phyloP scores from a whole-genome alignment of 2,113 vertebrate genomes.

The Rafetus swinhoei region DNA sequence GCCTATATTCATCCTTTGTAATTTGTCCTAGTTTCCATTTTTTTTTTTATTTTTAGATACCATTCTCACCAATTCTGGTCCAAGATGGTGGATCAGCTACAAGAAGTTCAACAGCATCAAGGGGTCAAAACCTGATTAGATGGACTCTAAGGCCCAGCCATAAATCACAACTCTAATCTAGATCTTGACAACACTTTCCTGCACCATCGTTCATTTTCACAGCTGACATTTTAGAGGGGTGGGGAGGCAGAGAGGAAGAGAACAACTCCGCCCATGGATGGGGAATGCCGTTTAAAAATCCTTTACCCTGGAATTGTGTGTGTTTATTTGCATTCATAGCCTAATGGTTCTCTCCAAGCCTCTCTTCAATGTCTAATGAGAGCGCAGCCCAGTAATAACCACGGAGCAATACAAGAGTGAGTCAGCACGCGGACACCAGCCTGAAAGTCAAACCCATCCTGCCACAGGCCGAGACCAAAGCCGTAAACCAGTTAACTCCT shows the following conservation, averaged over 20 bases:
- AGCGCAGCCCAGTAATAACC: background rate
- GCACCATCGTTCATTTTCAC: background rate
- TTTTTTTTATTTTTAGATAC: too few relatives aligned
- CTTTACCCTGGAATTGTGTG: background rate
- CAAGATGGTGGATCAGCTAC: background rate
- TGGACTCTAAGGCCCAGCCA: background rate
- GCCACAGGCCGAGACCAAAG: background rate
- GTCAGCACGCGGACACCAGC: background rate
- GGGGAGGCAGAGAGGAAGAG: background rate
- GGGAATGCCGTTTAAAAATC: background rate
- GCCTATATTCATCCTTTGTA: too few relatives aligned
- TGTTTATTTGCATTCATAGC: background rate
- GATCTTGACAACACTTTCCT: background rate
- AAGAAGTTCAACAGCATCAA: background rate
- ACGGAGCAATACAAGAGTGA: background rate
- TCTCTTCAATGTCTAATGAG: background rate
- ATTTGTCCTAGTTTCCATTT: too few relatives aligned
- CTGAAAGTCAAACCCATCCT: background rate
- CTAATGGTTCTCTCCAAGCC: background rate
- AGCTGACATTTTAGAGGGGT: background rate
- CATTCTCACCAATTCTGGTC: background rate
- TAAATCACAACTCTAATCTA: background rate
- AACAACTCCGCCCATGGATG: background rate
- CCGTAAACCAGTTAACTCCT: background rate
- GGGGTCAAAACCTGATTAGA: background rate